phyloP scores from a whole-genome alignment of 2,113 vertebrate species.

The Urocolius indicus region DNA sequence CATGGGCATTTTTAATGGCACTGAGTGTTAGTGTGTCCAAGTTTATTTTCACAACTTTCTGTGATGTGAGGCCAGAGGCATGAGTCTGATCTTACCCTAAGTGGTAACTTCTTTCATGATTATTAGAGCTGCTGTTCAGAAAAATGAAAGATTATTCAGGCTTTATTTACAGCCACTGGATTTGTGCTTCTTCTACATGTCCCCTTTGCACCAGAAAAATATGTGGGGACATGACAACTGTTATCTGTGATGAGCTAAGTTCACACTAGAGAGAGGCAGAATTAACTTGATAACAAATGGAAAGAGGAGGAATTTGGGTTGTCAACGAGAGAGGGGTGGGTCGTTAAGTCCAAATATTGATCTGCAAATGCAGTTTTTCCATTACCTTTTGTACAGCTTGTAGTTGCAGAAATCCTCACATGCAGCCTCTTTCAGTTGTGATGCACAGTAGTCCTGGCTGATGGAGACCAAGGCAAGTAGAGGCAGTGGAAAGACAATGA shows the following conservation, averaged over 20 bases:
- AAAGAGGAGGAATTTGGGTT: neutral
- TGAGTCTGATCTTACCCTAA: neutral
- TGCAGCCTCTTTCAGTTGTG: neutral
- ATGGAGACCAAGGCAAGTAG: neutral
- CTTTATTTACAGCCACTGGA: neutral
- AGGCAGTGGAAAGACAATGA: neutral
- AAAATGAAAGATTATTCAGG: neutral
- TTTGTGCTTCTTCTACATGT: neutral
- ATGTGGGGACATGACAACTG: accelerated
- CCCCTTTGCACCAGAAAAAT: neutral
- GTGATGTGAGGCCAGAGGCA: neutral
- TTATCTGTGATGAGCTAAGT: neutral
- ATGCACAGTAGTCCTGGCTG: neutral
- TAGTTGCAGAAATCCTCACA: neutral
- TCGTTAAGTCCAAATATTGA: neutral
- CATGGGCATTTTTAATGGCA: neutral
- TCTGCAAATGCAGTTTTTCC: neutral
- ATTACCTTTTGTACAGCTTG: neutral
- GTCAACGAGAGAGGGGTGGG: neutral
- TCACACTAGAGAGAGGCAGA: neutral
- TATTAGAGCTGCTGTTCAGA: neutral
- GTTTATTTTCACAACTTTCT: neutral
- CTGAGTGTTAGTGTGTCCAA: neutral
- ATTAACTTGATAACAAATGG: neutral
- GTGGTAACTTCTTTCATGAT: neutral